Percentiles rank a stretch among this genome's conserved stretches.
phyloP scores from a whole-genome alignment of 2,888 invertebrate genomes.

The Cataglyphis livida region DNA sequence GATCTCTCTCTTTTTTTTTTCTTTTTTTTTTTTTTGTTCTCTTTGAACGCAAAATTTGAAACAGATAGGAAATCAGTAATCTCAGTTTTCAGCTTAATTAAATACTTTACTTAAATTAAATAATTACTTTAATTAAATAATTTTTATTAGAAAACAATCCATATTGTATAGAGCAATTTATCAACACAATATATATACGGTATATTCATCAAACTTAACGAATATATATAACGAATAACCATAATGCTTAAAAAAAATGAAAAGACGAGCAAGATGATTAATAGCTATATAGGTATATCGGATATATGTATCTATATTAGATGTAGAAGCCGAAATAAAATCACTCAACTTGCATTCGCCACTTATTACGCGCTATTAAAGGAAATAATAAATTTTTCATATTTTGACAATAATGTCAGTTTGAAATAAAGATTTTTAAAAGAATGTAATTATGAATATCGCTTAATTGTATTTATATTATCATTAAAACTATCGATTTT shows the following conservation, averaged over 20 bases:
- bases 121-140: slow-evolving; percentile 1
- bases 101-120: no score
- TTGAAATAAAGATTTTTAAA: slow-evolving; percentile 19
- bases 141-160: slow-evolving; percentile 16
- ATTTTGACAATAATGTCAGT: slow-evolving; percentile 33
- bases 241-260: not conserved
- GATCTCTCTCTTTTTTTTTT: slow-evolving; percentile 5
- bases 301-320: slow-evolving; percentile 35
- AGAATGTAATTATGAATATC: slow-evolving; percentile 1
- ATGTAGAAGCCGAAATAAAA: slow-evolving; percentile 1
- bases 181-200: slow-evolving; percentile 10
- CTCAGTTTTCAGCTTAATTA: not conserved
- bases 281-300: slow-evolving; percentile 16
- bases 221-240: slow-evolving; percentile 24
- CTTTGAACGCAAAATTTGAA: not conserved
- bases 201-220: slow-evolving; percentile 29
- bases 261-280: slow-evolving; percentile 9
- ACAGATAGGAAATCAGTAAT: not conserved
- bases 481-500: slow-evolving; percentile 13
- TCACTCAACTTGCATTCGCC: slow-evolving; percentile 12
- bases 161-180: slow-evolving; percentile 20
- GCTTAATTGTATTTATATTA: slow-evolving; percentile 35
- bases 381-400: slow-evolving; percentile 12
- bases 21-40: not conserved
- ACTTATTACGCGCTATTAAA: slow-evolving; percentile 6